Evolutionary conservation across 2,888 invertebrate species (phyloP), one percentile per base, ranked within the genome.

Genomic region (Tinea semifulvella): DNA sequence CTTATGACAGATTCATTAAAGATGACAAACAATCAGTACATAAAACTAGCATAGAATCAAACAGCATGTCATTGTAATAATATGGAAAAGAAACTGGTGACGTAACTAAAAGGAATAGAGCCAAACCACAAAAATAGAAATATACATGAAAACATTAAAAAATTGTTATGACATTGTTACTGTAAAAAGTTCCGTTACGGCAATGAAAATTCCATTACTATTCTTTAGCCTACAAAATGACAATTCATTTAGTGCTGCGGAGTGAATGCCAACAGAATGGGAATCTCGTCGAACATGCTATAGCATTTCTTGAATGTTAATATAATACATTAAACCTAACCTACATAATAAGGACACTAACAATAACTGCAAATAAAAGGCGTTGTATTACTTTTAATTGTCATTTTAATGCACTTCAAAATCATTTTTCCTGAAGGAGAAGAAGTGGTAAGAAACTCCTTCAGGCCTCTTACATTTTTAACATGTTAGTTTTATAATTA

Each of bases 251-350:
- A 59, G 60, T 55, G 47, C 47, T 47, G 46, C 39, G 47, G 47
- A 52, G 52, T 52, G 50, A 53, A 52, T 56, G 56, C 56, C 50
- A 56, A 50, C 10, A 36, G 36, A 36, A 36, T 18, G 36, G 36
- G 36, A 54, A 53, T 53, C 50, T 56, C 56, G 53, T 54, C 57
- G 57, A 53, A 57, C 60, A 54, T 57, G 55, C 54, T 58, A 55
- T 56, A 57, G 55, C 58, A 58, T 56, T 56, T 31, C 31, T 31
- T 31, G 31, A 13, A 13, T n/a, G n/a, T n/a, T n/a, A n/a, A n/a
- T n/a, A n/a, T n/a, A n/a, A n/a, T n/a, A n/a, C n/a, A n/a, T n/a
- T n/a, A n/a, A n/a, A n/a, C n/a, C n/a, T n/a, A n/a, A n/a, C n/a
- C n/a, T n/a, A n/a, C n/a, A n/a, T n/a, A n/a, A n/a, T n/a, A n/a